Conservation (phyloP, 2,888 invertebrate species). For the Megastigmus dorsalis region DNA sequence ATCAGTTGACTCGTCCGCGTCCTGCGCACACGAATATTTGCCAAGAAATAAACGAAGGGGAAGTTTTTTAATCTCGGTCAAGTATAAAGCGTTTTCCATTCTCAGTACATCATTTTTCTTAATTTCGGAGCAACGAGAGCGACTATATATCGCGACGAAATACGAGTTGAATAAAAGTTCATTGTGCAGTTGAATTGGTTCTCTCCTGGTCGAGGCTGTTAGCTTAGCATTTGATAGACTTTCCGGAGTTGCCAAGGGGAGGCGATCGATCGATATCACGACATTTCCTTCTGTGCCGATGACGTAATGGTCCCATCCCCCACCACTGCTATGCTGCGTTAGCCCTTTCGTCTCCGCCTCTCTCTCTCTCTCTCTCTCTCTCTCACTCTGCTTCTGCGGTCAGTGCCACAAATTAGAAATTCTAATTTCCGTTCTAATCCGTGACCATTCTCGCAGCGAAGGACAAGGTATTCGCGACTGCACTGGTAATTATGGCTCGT, state of each 20-base stretch:
- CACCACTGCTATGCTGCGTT: too few species aligned
- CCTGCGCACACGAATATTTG: too few species aligned
- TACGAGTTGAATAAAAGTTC: constrained; percentile 18
- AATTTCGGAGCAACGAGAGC: neutral
- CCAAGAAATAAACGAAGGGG: neutral
- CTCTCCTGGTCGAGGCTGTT: neutral
- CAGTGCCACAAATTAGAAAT: constrained; percentile 50
- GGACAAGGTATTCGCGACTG: constrained; percentile 22
- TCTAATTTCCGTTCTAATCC: constrained; percentile 48
- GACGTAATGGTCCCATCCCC: constrained; percentile 16
- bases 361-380: neutral
- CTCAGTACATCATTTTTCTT: neutral
- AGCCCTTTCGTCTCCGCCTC: neutral
- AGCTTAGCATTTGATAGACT: constrained; percentile 33
- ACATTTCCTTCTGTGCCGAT: constrained; percentile 26
- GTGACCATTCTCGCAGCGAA: constrained; percentile 3
- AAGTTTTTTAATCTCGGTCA: neutral
- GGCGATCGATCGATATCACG: constrained; percentile 34
- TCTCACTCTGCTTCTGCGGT: constrained; percentile 24
- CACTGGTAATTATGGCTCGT: constrained; percentile 18
- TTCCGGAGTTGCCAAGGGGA: neutral
- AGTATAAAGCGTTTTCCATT: too few species aligned
- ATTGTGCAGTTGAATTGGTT: constrained; percentile 30
- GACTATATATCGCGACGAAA: too few species aligned
- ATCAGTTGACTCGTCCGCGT: too few species aligned